Base-by-base conservation (phyloP, 2,113 vertebrate species). In the Seriola aureovittata region DNA sequence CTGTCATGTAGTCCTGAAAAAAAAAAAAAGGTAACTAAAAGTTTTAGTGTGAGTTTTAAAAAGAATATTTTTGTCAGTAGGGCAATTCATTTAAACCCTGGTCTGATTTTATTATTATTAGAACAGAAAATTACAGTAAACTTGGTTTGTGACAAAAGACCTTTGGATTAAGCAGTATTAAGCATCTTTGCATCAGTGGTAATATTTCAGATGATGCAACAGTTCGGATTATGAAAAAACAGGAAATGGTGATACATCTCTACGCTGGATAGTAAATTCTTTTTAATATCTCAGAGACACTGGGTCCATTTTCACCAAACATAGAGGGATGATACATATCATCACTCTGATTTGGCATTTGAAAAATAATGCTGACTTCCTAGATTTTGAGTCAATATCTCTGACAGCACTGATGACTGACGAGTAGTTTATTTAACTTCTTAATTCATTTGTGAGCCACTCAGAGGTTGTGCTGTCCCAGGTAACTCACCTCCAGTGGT, bases 1-100 rank as follows among this genome's bases (percentile, higher is more conserved):
- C 91, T 78, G 91, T 84, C 94, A 99, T 96, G 80, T 97, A 93
- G 75, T 96, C 95, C 98, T 99, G 71, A 87, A 65, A 85, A 63
- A 85, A 63, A 25, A 74, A 10, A 55, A 5, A 0, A 48, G 32
- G 55, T 29, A 3, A 63, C 3, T 36, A 29, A 44, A 52, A 38
- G 7, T 57, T 38, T 4, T 17, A 32, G 25, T 16, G 14, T 59
- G 17, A 34, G 25, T 42, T 65, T 57, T 68, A 4, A 36, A 19
- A 29, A 29, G 2, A 2, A 29, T 2, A 29, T 55, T 12, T 67
- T 23, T 46, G 42, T 67, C 1, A 8, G 8, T 4, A 5, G 8
- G 19, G 2, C 3, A 23, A 50, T 62, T 32, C 11, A 46, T 58
- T 17, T 46, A 17, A 23, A 5, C 21, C 54, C 50, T 66, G 6